Evolutionary conservation across 1,140 invertebrate species (phyloP), one percentile per base, ranked within the genome.

Genomic region (Zophobas morio): DNA sequence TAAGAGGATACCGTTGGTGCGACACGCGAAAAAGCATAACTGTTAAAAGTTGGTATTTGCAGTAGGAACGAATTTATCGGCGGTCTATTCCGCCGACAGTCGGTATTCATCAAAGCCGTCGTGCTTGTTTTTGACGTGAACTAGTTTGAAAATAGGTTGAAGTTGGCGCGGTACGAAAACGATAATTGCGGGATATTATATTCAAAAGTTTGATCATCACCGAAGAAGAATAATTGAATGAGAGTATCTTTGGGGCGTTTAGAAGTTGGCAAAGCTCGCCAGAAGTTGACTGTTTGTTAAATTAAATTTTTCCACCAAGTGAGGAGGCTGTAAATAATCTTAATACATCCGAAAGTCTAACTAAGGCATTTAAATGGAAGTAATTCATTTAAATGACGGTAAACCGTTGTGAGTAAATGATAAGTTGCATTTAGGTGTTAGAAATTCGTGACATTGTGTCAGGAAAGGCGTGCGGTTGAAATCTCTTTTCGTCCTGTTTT

Each of bases 401-500:
- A 63, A 63, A 8, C 8, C 36, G 39, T 42, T 42, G 33, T 8
- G 8, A 66, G 32, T 39, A 60, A 60, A 60, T 60, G 56, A 60
- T 60, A 37, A 60, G 60, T 66, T 66, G 37, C 60, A 40, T 66
- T 42, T 66, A 20, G 49, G 39, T 56, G 49, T 54, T 54, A 32
- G 36, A 73, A 73, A 73, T 73, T 73, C 49, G 54, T 54, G 47
- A 73, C 71, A 37, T 73, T 72, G 6, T 73, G 47, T 34, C 49
- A 54, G 46, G 20, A 54, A 73, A 73, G 49, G 39, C 35, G 49
- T 56, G 49, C 39, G 71, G 49, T 33, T 54, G 71, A 73, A 73
- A 73, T 73, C 71, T 73, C 71, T 73, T 73, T 56, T 54, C 71
- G 71, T 73, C 49, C 8, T 73, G 71, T 73, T 73, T 72, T 73